Base-by-base conservation (phyloP, 1,140 invertebrate genomes). In the Halictus rubicundus region DNA sequence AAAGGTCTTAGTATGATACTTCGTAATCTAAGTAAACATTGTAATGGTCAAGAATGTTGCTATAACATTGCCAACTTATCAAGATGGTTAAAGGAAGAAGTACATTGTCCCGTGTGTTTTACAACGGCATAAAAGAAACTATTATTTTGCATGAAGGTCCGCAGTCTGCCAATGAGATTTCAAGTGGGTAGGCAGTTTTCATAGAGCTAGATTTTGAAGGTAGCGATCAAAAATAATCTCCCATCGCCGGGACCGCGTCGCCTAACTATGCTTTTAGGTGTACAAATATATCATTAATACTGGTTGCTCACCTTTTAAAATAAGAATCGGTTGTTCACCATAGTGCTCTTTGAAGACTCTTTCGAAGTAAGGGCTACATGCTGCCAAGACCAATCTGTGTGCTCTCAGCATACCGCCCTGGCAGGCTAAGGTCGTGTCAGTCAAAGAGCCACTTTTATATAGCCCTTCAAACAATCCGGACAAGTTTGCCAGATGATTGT, bases 331-430 rank as follows among this genome's bases (percentile, higher is more conserved):
- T 87, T 96, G 95, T 88, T 96, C 95, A 86, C 95, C 96, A 84
- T 95, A 95, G 90, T 96, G 96, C 91, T 96, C 95, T 88, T 94
- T 92, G 78, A 95, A 94, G 4, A 95, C 92, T 23, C 92, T 91
- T 88, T 96, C 95, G 90, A 97, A 97, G 88, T 96, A 96, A 32
- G 96, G 95, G 88, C 95, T 96, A 90, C 95, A 96, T 21, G 96
- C 95, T 39, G 96, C 96, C 69, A 96, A 91, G 65, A 97, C 95
- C 63, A 96, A 94, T 88, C 95, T 95, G 87, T 96, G 96, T 27
- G 95, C 95, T 87, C 95, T 95, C 75, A 96, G 91, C 83, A 91
- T 93, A 57, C 94, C 94, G 71, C 95, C 95, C 88, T 95, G 95
- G 89, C 95, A 96, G 85, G 94, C 94, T 80, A 96, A 91, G 61